Base-by-base conservation (phyloP, 2,888 invertebrate genomes). In the Smittia aterrima region DNA sequence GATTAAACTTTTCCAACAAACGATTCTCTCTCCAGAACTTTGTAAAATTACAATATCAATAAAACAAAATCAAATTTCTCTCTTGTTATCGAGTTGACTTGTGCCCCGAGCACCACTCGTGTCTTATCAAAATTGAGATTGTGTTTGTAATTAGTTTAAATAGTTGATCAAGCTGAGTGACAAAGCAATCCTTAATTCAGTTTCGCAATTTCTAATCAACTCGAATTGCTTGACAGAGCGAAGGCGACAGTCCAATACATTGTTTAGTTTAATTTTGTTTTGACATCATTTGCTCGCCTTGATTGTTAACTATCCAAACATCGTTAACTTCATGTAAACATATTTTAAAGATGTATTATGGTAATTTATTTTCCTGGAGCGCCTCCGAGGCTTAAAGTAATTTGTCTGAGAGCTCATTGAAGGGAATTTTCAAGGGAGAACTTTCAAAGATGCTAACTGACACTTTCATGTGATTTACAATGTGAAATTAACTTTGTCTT, bases 291-390 rank as follows among this genome's bases (percentile, higher is more conserved):
- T 13, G 47, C 16, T 58, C 4, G 20, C 24, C 58, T n/a, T 64
- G 64, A 64, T 64, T 64, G 58, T 64, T 64, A 25, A 27, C 64
- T 64, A 64, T 24, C 22, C 27, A 64, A 64, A 64, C 64, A 64
- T 64, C 27, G 25, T 64, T 64, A 64, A 25, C 25, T 64, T 11
- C 6, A 64, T 25, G 64, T 25, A 64, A 64, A 25, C 64, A 64
- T 64, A 24, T 27, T 64, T 64, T 20, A 27, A 22, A 64, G 25
- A 64, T 64, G 25, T 6, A 64, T 64, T 64, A 25, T 25, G 25
- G 27, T 64, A 25, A 64, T 64, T 64, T 64, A 25, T 64, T 64
- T 64, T 27, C 20, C 20, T 64, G 4, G 7, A 64, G 58, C n/a
- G 9, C 58, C 58, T 27, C 25, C 1, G 27, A 64, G 64, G 64